Conservation (phyloP, 2,113 vertebrate genomes). For the Anarhynchus alexandrinus region DNA sequence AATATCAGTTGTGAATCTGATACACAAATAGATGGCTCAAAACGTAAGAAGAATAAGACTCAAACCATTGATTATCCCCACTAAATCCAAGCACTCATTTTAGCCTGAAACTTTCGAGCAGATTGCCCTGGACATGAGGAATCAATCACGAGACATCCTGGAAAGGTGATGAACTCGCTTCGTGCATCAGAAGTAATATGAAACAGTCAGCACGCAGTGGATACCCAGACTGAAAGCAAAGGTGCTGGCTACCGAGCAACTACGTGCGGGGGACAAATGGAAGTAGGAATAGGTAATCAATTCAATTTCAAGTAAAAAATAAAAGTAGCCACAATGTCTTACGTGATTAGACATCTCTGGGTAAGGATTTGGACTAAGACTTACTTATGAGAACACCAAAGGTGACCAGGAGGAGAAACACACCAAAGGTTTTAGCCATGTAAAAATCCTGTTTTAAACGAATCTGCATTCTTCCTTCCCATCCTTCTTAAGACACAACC, state of each 20-base stretch:
- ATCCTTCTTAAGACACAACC: constrained; percentile 4
- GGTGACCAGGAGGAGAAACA: constrained; percentile 39
- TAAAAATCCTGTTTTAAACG: constrained; percentile 43
- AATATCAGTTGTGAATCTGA: background rate
- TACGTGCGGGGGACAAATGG: constrained; percentile 33
- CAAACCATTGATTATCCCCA: background rate
- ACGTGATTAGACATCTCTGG: background rate
- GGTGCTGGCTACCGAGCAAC: constrained; percentile 64
- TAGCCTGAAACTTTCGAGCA: constrained; percentile 40
- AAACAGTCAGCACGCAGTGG: constrained; percentile 46
- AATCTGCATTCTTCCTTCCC: constrained; percentile 10
- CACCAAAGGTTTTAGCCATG: background rate
- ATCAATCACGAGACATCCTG: constrained; percentile 71
- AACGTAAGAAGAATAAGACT: background rate
- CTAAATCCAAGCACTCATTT: background rate
- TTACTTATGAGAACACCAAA: background rate
- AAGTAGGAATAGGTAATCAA: constrained; percentile 12
- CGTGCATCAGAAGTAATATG: constrained; percentile 58
- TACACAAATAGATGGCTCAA: background rate
- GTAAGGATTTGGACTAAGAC: background rate
- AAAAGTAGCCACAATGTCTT: background rate
- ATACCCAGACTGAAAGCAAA: constrained; percentile 44
- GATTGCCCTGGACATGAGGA: constrained; percentile 70
- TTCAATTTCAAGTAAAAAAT: background rate
- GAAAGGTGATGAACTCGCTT: constrained; percentile 71